These are phyloP conservation scores for Maniola jurtina DNA, from an alignment of 1,140 invertebrate species.

Conservation along the genomic window DNA sequence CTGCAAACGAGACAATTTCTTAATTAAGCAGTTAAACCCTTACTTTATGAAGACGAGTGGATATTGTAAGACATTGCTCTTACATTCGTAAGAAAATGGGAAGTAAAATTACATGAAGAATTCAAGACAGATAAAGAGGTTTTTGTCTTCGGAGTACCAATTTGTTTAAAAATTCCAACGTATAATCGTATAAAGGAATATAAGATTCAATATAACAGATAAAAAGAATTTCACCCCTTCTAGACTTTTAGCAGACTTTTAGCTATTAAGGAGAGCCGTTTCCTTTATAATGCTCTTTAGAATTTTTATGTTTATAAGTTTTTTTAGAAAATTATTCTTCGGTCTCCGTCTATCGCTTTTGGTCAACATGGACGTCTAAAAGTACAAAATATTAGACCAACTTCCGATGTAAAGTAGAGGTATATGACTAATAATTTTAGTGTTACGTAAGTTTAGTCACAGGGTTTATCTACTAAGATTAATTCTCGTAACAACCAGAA, in stretches of 20 bases:
- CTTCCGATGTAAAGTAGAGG: too few relatives aligned
- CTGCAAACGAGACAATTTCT: conserved; percentile 41
- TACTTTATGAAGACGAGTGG: conserved; percentile 36
- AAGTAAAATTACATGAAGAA: conserved; percentile 15
- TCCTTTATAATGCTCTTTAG: conserved; percentile 1
- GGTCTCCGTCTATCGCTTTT: neutral
- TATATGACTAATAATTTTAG: too few relatives aligned
- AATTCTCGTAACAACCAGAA: too few relatives aligned
- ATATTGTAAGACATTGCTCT: conserved; percentile 28
- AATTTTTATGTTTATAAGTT: neutral
- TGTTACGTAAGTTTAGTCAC: too few relatives aligned
- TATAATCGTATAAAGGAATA: neutral
- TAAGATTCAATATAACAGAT: conserved; percentile 9
- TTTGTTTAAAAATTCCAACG: conserved; percentile 3
- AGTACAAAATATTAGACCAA: too few relatives aligned
- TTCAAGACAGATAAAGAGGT: conserved; percentile 12
- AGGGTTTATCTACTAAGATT: too few relatives aligned
- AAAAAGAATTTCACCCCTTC: neutral
- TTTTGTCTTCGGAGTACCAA: conserved; percentile 1
- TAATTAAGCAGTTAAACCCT: conserved; percentile 41
- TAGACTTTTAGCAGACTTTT: neutral
- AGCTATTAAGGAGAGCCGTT: conserved; percentile 5
- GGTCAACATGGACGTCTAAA: neutral
- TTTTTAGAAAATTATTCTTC: neutral
- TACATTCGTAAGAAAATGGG: conserved; percentile 11